These are phyloP conservation scores for Byasa hedistus DNA, from an alignment of 2,888 invertebrate genomes.

Conservation along the genomic window DNA sequence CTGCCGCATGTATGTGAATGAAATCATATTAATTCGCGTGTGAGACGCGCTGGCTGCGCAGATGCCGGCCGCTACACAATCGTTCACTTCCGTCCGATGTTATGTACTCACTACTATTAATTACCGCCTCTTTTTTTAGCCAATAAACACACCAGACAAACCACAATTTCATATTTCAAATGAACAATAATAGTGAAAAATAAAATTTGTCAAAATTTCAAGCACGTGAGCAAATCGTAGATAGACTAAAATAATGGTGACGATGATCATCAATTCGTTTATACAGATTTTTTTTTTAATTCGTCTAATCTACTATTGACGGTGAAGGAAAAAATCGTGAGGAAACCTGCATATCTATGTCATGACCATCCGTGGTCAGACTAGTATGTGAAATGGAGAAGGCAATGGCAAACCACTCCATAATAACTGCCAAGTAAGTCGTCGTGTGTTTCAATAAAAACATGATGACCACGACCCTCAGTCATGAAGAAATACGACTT, in stretches of 20 bases:
- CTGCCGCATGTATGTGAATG: slow-evolving; percentile 53
- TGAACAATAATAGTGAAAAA: not conserved
- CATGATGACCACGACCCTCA: too few species aligned
- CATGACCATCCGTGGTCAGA: too few species aligned
- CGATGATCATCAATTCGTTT: too few species aligned
- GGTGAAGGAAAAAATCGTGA: too few species aligned
- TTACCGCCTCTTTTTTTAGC: slow-evolving; percentile 13
- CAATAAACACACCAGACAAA: not conserved
- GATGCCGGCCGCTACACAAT: slow-evolving; percentile 43
- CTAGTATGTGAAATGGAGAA: too few species aligned
- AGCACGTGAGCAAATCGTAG: not conserved
- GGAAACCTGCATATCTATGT: too few species aligned
- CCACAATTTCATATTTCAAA: not conserved
- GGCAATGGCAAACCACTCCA: too few species aligned
- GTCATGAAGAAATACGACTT: too few species aligned
- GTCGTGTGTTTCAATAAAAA: too few species aligned
- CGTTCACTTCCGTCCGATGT: slow-evolving; percentile 45
- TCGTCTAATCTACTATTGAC: too few species aligned
- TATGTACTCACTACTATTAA: slow-evolving; percentile 29
- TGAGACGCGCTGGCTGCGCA: slow-evolving; percentile 57
- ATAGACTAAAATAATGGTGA: not conserved
- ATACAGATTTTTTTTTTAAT: too few species aligned
- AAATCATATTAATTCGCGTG: slow-evolving; percentile 64
- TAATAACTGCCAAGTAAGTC: too few species aligned
- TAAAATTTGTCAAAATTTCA: not conserved